A percentile compares a stretch with the other conserved stretches of the same genome.
These are phyloP conservation scores for Haliclystus octoradiatus DNA, from an alignment of 30 jellyfish, hydroid and myxozoan species.

Conservation along the genomic window DNA sequence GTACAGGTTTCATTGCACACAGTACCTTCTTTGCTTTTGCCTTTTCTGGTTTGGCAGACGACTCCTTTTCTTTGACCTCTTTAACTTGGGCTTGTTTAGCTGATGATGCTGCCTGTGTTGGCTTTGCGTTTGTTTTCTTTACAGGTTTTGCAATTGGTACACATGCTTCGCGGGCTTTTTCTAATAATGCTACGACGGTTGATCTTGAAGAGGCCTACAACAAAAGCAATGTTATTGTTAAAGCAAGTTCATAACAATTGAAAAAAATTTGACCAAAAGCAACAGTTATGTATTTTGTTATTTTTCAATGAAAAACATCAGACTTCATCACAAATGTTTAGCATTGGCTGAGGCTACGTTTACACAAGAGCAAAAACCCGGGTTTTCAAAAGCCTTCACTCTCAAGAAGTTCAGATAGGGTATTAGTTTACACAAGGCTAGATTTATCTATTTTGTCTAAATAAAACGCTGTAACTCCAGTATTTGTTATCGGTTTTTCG, in stretches of 20 bases:
- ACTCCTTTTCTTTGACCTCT: constrained; percentile 7
- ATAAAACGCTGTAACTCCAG: too few relatives aligned
- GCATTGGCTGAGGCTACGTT: too few relatives aligned
- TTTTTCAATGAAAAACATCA: too few relatives aligned
- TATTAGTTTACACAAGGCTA: too few relatives aligned
- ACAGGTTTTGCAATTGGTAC: constrained; percentile 65
- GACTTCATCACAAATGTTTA: too few relatives aligned
- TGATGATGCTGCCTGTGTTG: neutral
- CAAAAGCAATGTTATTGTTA: neutral
- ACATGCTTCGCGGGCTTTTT: constrained; percentile 77
- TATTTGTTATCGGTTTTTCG: too few relatives aligned
- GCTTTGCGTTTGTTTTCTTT: constrained; percentile 25
- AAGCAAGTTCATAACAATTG: neutral
- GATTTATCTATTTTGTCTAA: too few relatives aligned
- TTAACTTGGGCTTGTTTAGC: neutral
- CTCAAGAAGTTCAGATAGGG: too few relatives aligned
- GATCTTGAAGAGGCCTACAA: constrained; percentile 69
- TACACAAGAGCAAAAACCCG: too few relatives aligned
- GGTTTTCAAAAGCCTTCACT: too few relatives aligned
- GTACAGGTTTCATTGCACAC: too few relatives aligned
- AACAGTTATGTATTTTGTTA: neutral
- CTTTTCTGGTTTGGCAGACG: constrained; percentile 13
- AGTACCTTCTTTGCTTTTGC: constrained; percentile 3
- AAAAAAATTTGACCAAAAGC: neutral
- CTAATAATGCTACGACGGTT: constrained; percentile 43